Conservation (phyloP, 2,113 vertebrate species). For the Mesoclemmys tuberculata region DNA sequence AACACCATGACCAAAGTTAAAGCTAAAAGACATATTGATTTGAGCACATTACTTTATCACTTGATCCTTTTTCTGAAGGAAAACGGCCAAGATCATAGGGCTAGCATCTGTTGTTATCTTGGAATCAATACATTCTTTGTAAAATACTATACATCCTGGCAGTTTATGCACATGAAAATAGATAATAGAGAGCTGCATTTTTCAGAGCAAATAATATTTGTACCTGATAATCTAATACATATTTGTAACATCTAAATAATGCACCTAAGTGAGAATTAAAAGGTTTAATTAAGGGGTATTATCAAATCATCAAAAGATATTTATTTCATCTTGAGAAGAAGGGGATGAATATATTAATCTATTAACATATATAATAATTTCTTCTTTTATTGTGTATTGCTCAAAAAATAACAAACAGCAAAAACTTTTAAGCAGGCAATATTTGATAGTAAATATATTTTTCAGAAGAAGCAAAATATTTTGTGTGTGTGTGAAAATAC, state of each 20-base stretch:
- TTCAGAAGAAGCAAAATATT: not conserved
- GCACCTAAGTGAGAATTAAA: conserved; percentile 37
- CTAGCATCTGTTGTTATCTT: conserved; percentile 62
- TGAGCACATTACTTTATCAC: conserved; percentile 37
- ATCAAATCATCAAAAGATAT: conserved; percentile 13
- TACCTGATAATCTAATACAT: conserved; percentile 30
- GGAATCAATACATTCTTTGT: conserved; percentile 70
- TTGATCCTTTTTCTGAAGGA: conserved; percentile 52
- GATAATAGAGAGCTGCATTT: conserved; percentile 27
- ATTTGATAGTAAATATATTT: not conserved
- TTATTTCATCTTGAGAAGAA: conserved; percentile 1
- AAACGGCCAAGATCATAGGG: conserved; percentile 33
- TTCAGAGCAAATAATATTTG: conserved; percentile 37
- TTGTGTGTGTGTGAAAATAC: not conserved
- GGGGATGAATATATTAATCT: not conserved
- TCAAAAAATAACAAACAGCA: not conserved
- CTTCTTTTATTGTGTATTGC: not conserved
- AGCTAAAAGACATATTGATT: conserved; percentile 50
- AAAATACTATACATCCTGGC: conserved; percentile 33
- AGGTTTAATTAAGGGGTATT: conserved; percentile 47
- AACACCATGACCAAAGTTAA: conserved; percentile 30
- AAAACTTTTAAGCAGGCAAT: not conserved
- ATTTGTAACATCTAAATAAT: conserved; percentile 50
- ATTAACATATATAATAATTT: not conserved
- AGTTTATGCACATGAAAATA: conserved; percentile 18